Evolutionary conservation across 2,797 vertebrate genomes (phyloP), one percentile per base, ranked within the genome.

Genomic region (Astyanax mexicanus): DNA sequence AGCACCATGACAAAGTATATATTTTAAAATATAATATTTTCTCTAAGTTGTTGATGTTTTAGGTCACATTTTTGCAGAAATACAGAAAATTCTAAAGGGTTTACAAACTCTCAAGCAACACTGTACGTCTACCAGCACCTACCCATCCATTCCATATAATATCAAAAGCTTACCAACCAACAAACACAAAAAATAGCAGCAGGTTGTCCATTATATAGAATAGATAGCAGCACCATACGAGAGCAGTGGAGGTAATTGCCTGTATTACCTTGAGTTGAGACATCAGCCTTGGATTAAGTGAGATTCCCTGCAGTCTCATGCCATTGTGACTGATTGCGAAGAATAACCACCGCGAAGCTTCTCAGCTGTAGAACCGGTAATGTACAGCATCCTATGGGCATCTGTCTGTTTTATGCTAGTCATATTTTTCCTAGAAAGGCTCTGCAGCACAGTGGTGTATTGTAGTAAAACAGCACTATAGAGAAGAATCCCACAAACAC

Each of bases 151-250:
- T 64, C 60, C 64, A 29, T 69, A n/a, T 47, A 64, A 67, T 54
- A 78, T 82, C 78, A 78, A 76, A 76, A 74, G 75, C 82, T 80
- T 73, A 80, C 62, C 55, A 12, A 57, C 32, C 35, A 64, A 23
- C 80, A 72, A 75, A 78, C 74, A 8, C 38, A 27, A 21, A 62
- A n/a, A 79, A 62, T 75, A 65, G 69, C 78, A 80, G 70, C 79
- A 72, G 70, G 62, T 71, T 60, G 52, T 71, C 73, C 72, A 72
- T 84, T 76, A 80, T 55, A 62, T 57, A 54, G 66, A 79, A 62
- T 57, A 54, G 66, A 79, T 77, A 60, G 77, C 45, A 68, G 52
- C 9, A 23, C 11, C 61, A 23, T 64, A 55, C 68, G 23, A 55
- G 47, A 68, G 67, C 72, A 68, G 68, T 73, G 70, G 66, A 73